Evolutionary conservation across 2,888 invertebrate genomes (phyloP).

Genomic region (Balanococcus diminutus): DNA sequence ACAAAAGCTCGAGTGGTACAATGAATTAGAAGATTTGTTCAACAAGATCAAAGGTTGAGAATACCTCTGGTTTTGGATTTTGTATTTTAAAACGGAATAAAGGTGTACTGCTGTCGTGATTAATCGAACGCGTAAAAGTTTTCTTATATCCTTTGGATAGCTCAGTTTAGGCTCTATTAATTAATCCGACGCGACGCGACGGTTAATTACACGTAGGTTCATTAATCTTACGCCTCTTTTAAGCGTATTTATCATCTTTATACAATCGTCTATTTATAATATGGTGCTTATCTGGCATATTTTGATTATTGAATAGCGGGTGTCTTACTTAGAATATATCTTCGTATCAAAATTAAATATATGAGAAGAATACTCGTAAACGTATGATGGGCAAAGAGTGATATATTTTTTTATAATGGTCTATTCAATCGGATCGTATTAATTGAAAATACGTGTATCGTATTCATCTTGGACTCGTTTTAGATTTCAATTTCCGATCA

Average conservation of each 20-base stretch:
- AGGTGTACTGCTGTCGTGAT: neutral
- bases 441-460: slow-evolving; percentile 7
- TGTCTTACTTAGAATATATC: neutral
- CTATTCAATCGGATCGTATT: slow-evolving; percentile 7
- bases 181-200: neutral
- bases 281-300: neutral
- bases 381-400: neutral
- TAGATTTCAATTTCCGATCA: slow-evolving; percentile 23
- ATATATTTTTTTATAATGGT: slow-evolving; percentile 2
- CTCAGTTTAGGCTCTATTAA: neutral
- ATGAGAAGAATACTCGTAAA: neutral
- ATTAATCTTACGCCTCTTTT: slow-evolving; percentile 25
- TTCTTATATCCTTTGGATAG: neutral
- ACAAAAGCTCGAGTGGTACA: neutral
- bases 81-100: neutral
- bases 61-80: neutral
- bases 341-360: too few relatives aligned
- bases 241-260: neutral
- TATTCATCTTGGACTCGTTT: neutral
- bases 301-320: slow-evolving; percentile 31
- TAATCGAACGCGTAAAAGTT: neutral
- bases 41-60: slow-evolving; percentile 22
- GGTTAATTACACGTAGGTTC: slow-evolving; percentile 6
- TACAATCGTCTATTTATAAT: neutral
- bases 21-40: slow-evolving; percentile 22